Evolutionary conservation across 2,888 invertebrate species (phyloP).

Genomic region (Athalia rosae): DNA sequence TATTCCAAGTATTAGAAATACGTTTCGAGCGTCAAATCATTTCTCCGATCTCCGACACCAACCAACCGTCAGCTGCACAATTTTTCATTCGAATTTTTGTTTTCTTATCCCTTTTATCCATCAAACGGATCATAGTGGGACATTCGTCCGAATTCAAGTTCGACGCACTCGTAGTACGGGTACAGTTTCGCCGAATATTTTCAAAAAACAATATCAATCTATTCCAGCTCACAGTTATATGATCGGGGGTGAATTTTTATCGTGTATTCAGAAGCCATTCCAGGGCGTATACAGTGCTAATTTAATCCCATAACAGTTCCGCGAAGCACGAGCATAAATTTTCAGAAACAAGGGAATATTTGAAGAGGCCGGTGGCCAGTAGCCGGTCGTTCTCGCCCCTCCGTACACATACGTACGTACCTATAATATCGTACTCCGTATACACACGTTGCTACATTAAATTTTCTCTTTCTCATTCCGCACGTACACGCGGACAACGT

Average conservation of each 20-base stretch:
- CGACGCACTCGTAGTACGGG: too few species aligned
- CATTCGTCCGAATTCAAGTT: too few species aligned
- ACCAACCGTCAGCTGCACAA: too few species aligned
- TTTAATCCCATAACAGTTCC: conserved; percentile 36
- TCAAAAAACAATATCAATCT: neutral
- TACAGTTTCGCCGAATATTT: neutral
- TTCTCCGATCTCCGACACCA: too few species aligned
- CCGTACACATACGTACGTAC: neutral
- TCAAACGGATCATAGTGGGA: too few species aligned
- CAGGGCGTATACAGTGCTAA: conserved; percentile 7
- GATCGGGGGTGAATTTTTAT: conserved; percentile 16
- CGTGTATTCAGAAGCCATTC: neutral
- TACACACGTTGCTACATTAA: too few species aligned
- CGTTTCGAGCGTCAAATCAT: too few species aligned
- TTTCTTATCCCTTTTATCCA: too few species aligned
- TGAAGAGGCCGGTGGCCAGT: conserved; percentile 33
- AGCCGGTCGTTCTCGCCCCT: conserved; percentile 2
- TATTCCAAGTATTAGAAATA: too few species aligned
- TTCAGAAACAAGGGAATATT: conserved; percentile 25
- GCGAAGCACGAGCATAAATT: conserved; percentile 34
- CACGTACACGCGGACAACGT: neutral
- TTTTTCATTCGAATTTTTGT: too few species aligned
- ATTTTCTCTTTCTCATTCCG: neutral
- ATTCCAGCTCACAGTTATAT: neutral
- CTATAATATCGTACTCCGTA: too few species aligned